Conservation (phyloP, 2,888 invertebrate species). For the Argynnis bischoffii region DNA sequence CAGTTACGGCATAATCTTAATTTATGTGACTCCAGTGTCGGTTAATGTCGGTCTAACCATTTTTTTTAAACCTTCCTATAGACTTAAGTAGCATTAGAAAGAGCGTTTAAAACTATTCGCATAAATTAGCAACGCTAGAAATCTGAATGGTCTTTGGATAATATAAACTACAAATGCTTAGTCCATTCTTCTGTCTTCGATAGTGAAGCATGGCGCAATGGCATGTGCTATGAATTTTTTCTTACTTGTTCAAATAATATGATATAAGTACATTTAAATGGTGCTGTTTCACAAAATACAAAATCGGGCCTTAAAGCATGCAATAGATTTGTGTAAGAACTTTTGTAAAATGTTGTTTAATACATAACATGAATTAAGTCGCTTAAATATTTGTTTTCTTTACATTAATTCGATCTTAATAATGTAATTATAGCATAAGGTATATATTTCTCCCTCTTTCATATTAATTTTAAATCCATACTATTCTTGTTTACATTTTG, state of each 20-base stretch:
- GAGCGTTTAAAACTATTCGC: too few relatives aligned
- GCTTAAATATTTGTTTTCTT: background rate
- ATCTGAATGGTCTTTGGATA: too few relatives aligned
- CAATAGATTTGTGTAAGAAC: constrained; percentile 2
- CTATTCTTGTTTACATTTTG: constrained; percentile 73
- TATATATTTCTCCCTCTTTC: constrained; percentile 2
- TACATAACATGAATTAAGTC: background rate
- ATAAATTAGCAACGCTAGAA: too few relatives aligned
- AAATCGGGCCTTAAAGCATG: constrained; percentile 4
- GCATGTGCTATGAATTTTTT: constrained; percentile 14
- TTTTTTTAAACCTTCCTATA: too few relatives aligned
- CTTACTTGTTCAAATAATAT: constrained; percentile 9
- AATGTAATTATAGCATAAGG: background rate
- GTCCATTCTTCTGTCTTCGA: too few relatives aligned
- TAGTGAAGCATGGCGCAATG: background rate
- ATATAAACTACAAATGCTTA: too few relatives aligned
- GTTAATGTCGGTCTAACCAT: too few relatives aligned
- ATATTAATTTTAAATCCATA: constrained; percentile 10
- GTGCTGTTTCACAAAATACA: constrained; percentile 13
- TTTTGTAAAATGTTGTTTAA: constrained; percentile 3
- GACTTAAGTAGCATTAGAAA: too few relatives aligned
- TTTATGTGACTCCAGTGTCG: too few relatives aligned
- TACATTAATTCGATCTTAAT: background rate
- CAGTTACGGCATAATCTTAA: too few relatives aligned
- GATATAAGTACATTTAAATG: constrained; percentile 13